Percentiles rank a stretch among this genome's conserved stretches.
phyloP scores from a whole-genome alignment of 1,140 invertebrate genomes.

The Drosophila punjabiensis region DNA sequence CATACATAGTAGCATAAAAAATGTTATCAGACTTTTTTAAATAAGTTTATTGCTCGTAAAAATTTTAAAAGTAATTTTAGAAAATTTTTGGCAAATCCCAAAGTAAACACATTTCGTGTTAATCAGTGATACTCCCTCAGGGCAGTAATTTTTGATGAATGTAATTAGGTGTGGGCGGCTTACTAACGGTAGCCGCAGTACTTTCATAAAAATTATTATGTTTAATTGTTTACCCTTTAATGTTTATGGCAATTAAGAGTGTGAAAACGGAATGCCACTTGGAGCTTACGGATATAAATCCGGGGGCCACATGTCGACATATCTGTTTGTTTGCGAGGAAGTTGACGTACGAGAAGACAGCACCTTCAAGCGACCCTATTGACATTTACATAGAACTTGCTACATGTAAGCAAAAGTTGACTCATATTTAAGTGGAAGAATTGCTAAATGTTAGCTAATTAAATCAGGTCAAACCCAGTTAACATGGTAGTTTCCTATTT shows the following conservation, averaged over 20 bases:
- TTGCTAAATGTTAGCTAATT: background rate
- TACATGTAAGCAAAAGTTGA: background rate
- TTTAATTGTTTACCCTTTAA: conserved; percentile 35
- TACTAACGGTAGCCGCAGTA: conserved; percentile 10
- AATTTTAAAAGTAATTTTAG: conserved; percentile 2
- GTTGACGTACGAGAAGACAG: conserved; percentile 5
- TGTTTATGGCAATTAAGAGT: conserved; percentile 45
- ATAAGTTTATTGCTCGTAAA: conserved; percentile 13
- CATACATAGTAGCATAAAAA: background rate
- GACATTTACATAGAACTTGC: conserved; percentile 11
- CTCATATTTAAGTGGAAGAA: background rate
- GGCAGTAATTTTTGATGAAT: conserved; percentile 5
- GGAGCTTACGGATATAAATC: conserved; percentile 48
- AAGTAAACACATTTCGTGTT: conserved; percentile 32
- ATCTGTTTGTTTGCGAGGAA: conserved; percentile 25
- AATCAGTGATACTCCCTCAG: conserved; percentile 9
- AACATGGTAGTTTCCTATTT: background rate
- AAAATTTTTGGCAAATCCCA: background rate
- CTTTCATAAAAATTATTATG: conserved; percentile 38
- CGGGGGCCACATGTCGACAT: conserved; percentile 45
- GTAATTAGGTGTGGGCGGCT: background rate
- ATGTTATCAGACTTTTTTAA: background rate
- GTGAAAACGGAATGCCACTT: conserved; percentile 54
- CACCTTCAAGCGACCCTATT: conserved; percentile 33
- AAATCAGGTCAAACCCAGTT: background rate